phyloP scores from a whole-genome alignment of 2,797 vertebrate species.

The Benthosema pterotum region DNA sequence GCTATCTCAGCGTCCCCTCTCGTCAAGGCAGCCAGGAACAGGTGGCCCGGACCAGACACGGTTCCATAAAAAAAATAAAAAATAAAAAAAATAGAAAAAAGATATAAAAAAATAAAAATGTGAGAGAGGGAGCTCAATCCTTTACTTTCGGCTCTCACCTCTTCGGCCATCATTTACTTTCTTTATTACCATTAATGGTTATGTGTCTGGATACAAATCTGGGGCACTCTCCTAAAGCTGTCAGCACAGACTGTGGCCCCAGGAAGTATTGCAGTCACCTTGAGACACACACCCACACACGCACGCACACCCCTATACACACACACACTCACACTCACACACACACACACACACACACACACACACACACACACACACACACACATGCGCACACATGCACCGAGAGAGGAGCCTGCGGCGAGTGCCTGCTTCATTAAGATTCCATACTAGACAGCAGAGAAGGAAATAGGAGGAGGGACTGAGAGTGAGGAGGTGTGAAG shows the following conservation, averaged over 20 bases:
- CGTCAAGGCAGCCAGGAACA: conserved; percentile 69
- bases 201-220: conserved; percentile 81
- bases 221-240: conserved; percentile 79
- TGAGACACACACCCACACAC: conserved; percentile 73
- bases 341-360: background rate
- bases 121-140: conserved; percentile 67
- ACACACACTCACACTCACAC: background rate
- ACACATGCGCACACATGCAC: background rate
- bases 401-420: conserved; percentile 50
- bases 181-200: conserved; percentile 83
- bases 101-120: conserved; percentile 32
- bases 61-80: conserved; percentile 55
- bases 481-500: conserved; percentile 54
- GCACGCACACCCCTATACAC: background rate
- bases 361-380: conserved; percentile 2
- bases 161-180: conserved; percentile 83
- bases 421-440: conserved; percentile 74
- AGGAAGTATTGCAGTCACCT: conserved; percentile 79
- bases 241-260: conserved; percentile 69
- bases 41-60: conserved; percentile 65
- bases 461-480: conserved; percentile 41
- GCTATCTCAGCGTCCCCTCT: conserved; percentile 58
- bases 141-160: conserved; percentile 75
- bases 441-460: conserved; percentile 57
- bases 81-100: conserved; percentile 15